Percentiles rank a stretch among this genome's conserved stretches.
Evolutionary conservation across 1,140 invertebrate species (phyloP).

Genomic region (Wiebesia pumilae): DNA sequence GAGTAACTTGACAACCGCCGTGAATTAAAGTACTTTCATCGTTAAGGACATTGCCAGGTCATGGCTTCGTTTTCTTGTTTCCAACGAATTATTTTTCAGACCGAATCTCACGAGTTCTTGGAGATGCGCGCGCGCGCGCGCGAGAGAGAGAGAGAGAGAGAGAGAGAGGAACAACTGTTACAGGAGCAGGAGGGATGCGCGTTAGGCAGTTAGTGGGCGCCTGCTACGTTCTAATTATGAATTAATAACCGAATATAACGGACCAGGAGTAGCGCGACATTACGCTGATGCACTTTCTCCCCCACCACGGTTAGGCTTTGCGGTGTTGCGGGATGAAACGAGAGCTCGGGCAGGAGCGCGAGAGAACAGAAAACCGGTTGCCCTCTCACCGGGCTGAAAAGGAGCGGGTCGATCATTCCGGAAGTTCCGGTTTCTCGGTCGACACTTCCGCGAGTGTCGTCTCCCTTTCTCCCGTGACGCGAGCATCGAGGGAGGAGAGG

Average conservation of each 20-base stretch:
- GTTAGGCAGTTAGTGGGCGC: conserved; percentile 68
- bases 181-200: conserved; percentile 67
- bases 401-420: conserved; percentile 51
- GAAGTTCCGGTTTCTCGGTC: conserved; percentile 45
- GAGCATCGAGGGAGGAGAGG: background rate
- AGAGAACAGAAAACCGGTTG: conserved; percentile 58
- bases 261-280: conserved; percentile 62
- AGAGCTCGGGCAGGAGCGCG: conserved; percentile 48
- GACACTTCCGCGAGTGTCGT: conserved; percentile 25
- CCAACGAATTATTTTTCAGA: no score
- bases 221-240: conserved; percentile 72
- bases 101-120: no score
- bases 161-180: background rate
- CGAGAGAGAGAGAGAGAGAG: background rate
- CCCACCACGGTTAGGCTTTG: background rate
- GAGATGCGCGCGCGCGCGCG: no score
- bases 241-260: conserved; percentile 72
- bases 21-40: no score
- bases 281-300: background rate
- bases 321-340: conserved; percentile 53
- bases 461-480: background rate
- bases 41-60: no score
- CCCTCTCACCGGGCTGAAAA: background rate
- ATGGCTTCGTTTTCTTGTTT: no score
- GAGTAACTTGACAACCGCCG: no score